phyloP scores from a whole-genome alignment of 1,140 invertebrate genomes.

The Orchesella cincta region DNA sequence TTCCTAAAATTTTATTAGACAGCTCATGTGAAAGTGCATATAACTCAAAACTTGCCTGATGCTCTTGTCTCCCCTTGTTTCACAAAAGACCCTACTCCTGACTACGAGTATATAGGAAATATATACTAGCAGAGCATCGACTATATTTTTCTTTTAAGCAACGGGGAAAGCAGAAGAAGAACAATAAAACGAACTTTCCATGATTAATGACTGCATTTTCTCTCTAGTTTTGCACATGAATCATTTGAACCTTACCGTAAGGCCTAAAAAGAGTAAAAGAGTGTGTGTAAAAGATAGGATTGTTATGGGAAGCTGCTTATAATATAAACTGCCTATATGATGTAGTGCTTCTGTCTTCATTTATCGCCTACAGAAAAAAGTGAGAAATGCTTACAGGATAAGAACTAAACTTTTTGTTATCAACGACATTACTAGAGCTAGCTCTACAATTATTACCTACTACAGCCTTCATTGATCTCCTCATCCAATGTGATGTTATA shows the following conservation, averaged over 20 bases:
- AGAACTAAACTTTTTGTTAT: background rate
- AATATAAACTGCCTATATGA: background rate
- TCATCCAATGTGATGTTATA: too few relatives aligned
- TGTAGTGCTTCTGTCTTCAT: background rate
- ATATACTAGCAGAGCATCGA: too few relatives aligned
- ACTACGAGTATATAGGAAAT: too few relatives aligned
- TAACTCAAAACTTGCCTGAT: too few relatives aligned
- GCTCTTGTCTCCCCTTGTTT: too few relatives aligned
- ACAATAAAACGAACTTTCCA: constrained; percentile 17
- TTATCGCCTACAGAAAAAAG: background rate
- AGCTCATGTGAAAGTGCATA: too few relatives aligned
- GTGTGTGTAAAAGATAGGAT: background rate
- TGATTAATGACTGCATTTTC: constrained; percentile 22
- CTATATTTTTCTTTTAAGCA: background rate
- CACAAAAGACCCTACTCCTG: too few relatives aligned
- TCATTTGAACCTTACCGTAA: constrained; percentile 14
- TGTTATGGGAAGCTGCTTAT: background rate
- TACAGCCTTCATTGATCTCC: too few relatives aligned
- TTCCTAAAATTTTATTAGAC: too few relatives aligned
- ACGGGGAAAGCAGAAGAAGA: background rate
- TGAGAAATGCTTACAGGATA: background rate
- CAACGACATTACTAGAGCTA: too few relatives aligned
- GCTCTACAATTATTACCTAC: too few relatives aligned
- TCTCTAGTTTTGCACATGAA: constrained; percentile 8
- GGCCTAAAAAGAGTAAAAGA: background rate